Evolutionary conservation across 2,113 vertebrate species (phyloP).

Genomic region (Piaya cayana): DNA sequence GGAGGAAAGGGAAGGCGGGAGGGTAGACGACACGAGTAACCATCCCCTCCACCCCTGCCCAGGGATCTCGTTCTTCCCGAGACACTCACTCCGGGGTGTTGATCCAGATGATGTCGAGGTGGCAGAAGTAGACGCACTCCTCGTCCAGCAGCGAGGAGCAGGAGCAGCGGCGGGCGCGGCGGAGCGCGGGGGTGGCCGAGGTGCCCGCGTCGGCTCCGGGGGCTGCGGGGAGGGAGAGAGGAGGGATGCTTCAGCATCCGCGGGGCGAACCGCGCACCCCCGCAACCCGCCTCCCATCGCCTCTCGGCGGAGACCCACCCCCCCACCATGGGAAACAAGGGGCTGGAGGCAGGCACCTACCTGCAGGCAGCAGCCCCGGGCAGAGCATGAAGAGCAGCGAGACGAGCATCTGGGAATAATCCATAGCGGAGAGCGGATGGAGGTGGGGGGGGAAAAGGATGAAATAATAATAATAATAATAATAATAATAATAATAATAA

Average conservation of each 20-base stretch:
- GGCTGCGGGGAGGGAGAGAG: slow-evolving; percentile 37
- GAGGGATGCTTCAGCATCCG: background rate
- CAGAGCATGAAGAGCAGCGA: slow-evolving; percentile 80
- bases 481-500: no score
- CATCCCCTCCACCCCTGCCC: background rate
- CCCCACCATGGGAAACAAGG: background rate
- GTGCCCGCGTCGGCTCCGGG: slow-evolving; percentile 36
- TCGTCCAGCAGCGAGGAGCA: slow-evolving; percentile 92
- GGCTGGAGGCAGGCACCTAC: slow-evolving; percentile 47
- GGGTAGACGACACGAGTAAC: background rate
- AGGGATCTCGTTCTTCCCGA: background rate
- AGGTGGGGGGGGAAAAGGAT: no score
- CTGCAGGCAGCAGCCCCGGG: slow-evolving; percentile 70
- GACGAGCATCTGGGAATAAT: slow-evolving; percentile 77
- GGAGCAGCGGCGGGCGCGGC: slow-evolving; percentile 90
- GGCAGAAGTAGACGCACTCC: slow-evolving; percentile 98
- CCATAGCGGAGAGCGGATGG: slow-evolving; percentile 73
- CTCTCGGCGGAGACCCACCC: background rate
- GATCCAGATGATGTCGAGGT: slow-evolving; percentile 99
- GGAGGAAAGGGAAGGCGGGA: background rate
- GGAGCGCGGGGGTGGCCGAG: slow-evolving; percentile 48
- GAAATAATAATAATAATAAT: no score
- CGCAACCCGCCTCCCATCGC: no score
- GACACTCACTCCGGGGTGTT: slow-evolving; percentile 92
- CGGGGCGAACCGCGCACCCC: background rate